phyloP scores from a whole-genome alignment of 2,888 invertebrate genomes.

The Sarcophaga variegata region DNA sequence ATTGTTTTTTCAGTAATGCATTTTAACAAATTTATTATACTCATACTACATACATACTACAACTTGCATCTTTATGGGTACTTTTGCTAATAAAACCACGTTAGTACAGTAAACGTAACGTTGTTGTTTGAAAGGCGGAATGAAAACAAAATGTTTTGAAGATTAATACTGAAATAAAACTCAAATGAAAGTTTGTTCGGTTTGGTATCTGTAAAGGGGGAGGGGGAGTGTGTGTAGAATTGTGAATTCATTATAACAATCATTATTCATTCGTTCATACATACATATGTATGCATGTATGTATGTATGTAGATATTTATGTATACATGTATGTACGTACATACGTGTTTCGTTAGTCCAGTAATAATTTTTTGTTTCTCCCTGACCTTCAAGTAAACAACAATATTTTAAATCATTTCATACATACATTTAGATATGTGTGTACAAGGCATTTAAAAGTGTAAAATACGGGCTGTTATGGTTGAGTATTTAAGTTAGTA shows the following conservation, averaged over 20 bases:
- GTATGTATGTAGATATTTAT: too few relatives aligned
- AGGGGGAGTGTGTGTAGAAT: background rate
- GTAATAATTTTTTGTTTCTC: background rate
- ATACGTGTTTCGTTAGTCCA: too few relatives aligned
- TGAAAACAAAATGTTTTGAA: background rate
- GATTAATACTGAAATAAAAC: background rate
- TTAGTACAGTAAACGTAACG: background rate
- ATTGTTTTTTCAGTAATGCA: background rate
- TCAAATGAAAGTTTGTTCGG: background rate
- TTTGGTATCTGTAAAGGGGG: background rate
- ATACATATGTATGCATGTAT: background rate
- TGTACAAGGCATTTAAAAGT: too few relatives aligned
- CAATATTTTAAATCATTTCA: constrained; percentile 7
- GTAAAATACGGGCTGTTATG: background rate
- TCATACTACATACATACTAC: too few relatives aligned
- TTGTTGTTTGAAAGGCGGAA: too few relatives aligned
- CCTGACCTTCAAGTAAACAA: constrained; percentile 44
- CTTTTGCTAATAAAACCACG: background rate
- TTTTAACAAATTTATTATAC: background rate
- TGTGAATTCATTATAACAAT: background rate
- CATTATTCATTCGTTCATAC: background rate
- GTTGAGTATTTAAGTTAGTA: constrained; percentile 19
- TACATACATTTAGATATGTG: too few relatives aligned
- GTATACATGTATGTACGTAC: too few relatives aligned
- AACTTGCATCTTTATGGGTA: background rate